Conservation (phyloP, 2,113 vertebrate species). For the Picathartes gymnocephalus region DNA sequence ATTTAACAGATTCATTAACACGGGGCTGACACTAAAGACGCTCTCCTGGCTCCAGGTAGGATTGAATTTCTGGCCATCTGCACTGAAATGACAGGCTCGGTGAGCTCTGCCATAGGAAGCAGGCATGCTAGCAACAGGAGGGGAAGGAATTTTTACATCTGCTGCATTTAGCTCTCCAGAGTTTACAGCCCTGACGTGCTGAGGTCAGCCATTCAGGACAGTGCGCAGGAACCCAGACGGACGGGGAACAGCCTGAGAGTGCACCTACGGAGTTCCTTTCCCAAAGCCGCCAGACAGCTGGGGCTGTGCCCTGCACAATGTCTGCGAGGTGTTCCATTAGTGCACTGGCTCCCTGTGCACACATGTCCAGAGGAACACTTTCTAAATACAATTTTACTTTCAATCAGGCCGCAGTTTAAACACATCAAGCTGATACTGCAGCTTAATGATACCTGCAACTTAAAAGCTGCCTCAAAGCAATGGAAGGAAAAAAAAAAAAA, state of each 20-base stretch:
- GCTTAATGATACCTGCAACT: not conserved
- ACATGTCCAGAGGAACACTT: not conserved
- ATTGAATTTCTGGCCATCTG: constrained; percentile 66
- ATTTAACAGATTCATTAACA: constrained; percentile 73
- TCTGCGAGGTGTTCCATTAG: constrained; percentile 55
- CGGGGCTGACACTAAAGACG: constrained; percentile 54
- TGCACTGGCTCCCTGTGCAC: not conserved
- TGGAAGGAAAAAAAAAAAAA: not conserved
- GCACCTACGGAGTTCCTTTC: not conserved
- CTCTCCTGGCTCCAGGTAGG: constrained; percentile 46
- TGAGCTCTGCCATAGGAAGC: constrained; percentile 10
- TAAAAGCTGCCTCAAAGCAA: constrained; percentile 16
- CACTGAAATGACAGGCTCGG: constrained; percentile 24
- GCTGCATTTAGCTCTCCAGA: constrained; percentile 31
- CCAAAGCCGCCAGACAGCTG: not conserved
- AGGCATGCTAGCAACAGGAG: not conserved
- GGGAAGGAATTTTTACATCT: constrained; percentile 47
- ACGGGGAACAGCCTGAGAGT: not conserved
- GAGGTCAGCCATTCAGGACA: constrained; percentile 6
- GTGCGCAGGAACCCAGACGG: not conserved
- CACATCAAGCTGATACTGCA: not conserved
- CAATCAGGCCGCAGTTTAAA: constrained; percentile 11
- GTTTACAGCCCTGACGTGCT: constrained; percentile 35
- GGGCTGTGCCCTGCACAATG: constrained; percentile 22
- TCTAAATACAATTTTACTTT: constrained; percentile 24